Evolutionary conservation across 2,797 vertebrate species (phyloP).

Genomic region (Sebastes paucispinis): DNA sequence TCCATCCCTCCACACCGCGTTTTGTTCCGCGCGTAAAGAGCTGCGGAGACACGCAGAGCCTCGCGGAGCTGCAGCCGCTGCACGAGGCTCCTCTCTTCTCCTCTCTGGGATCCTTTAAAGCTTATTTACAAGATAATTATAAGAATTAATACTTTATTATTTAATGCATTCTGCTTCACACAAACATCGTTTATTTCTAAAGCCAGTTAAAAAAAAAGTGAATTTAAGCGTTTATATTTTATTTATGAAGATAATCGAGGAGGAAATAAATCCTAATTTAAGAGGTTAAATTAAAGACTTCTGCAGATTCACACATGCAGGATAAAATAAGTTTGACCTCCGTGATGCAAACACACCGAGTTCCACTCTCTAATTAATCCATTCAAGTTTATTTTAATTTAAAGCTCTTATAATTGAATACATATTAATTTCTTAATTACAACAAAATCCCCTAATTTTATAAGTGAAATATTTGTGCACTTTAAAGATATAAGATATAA

Average conservation of each 20-base stretch:
- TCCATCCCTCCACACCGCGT: no score
- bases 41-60: not conserved
- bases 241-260: not conserved
- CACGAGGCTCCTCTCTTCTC: not conserved
- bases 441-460: not conserved
- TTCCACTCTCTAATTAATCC: not conserved
- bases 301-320: not conserved
- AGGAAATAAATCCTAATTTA: not conserved
- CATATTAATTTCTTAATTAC: not conserved
- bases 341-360: not conserved
- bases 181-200: not conserved
- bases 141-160: rapidly evolving
- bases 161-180: not conserved
- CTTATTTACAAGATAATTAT: not conserved
- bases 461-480: not conserved
- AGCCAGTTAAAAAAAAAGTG: not conserved
- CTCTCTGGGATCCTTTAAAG: not conserved
- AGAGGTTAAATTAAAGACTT: not conserved
- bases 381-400: not conserved
- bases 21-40: not conserved
- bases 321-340: not conserved
- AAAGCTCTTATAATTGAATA: not conserved
- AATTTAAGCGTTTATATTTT: not conserved
- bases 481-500: not conserved
- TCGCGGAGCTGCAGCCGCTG: slow-evolving; percentile 5